phyloP scores from a whole-genome alignment of 1,140 invertebrate genomes.

The Melipona quadrifasciata region DNA sequence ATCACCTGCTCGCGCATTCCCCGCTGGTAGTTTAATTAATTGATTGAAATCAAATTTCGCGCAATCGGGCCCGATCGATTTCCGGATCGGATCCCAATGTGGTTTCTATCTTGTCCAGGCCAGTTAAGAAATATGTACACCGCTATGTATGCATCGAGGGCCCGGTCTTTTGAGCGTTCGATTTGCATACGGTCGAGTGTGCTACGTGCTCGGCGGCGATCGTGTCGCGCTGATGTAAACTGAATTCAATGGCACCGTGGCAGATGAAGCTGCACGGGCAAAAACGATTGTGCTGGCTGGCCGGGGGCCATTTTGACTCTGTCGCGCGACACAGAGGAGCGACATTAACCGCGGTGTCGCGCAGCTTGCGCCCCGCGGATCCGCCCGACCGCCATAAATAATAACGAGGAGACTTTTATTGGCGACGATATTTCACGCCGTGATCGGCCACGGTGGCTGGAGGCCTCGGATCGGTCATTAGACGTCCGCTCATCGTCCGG shows the following conservation, averaged over 20 bases:
- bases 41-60: neutral
- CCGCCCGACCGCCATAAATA: constrained; percentile 59
- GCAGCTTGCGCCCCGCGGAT: constrained; percentile 34
- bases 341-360: constrained; percentile 41
- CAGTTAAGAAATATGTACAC: too few relatives aligned
- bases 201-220: neutral
- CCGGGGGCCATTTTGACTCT: constrained; percentile 31
- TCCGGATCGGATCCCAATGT: neutral
- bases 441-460: constrained; percentile 36
- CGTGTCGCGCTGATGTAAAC: constrained; percentile 8
- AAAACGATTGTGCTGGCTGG: constrained; percentile 25
- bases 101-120: neutral
- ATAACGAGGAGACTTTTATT: constrained; percentile 59
- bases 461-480: constrained; percentile 22
- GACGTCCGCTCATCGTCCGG: neutral
- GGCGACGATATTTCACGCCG: constrained; percentile 63
- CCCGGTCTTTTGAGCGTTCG: too few relatives aligned
- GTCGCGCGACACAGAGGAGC: constrained; percentile 34
- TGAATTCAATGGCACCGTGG: neutral
- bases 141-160: too few relatives aligned
- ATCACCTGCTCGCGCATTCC: too few relatives aligned
- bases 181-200: constrained; percentile 2
- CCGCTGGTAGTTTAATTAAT: too few relatives aligned
- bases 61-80: neutral
- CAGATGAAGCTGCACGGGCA: constrained; percentile 15